A percentile compares a stretch with the other conserved stretches of the same genome.
These are phyloP conservation scores for Tapera naevia DNA, from an alignment of 2,797 vertebrate genomes.

Conservation along the genomic window DNA sequence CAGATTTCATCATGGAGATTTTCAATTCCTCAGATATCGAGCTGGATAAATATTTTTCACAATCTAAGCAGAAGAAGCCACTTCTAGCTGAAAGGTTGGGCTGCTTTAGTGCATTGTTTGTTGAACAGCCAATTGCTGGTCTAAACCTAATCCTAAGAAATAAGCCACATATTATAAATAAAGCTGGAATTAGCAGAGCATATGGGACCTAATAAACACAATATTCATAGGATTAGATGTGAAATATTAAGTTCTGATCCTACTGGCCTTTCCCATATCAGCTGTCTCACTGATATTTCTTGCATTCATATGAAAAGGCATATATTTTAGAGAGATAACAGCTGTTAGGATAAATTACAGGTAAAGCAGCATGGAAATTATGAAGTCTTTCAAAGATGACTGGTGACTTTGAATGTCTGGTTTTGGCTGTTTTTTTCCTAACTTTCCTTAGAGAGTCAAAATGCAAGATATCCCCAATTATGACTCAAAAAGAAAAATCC, in stretches of 20 bases:
- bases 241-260: constrained; percentile 13
- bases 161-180: background rate
- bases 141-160: constrained; percentile 47
- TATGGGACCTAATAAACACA: constrained; percentile 36
- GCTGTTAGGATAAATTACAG: background rate
- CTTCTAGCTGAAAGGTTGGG: background rate
- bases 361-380: background rate
- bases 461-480: background rate
- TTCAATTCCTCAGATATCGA: background rate
- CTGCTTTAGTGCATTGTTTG: background rate
- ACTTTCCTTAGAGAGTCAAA: background rate
- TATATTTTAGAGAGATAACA: background rate
- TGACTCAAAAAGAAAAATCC: background rate
- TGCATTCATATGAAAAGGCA: background rate
- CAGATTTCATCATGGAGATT: background rate
- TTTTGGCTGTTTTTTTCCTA: background rate
- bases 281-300: background rate
- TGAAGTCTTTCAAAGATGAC: background rate
- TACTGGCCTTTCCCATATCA: background rate
- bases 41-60: background rate
- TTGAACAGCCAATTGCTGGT: background rate
- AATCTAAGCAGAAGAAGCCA: background rate
- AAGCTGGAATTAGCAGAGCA: constrained; percentile 33
- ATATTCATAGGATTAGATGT: constrained; percentile 26
- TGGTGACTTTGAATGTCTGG: background rate